Conservation (phyloP, 2,113 vertebrate species). For the Austrofundulus limnaeus region DNA sequence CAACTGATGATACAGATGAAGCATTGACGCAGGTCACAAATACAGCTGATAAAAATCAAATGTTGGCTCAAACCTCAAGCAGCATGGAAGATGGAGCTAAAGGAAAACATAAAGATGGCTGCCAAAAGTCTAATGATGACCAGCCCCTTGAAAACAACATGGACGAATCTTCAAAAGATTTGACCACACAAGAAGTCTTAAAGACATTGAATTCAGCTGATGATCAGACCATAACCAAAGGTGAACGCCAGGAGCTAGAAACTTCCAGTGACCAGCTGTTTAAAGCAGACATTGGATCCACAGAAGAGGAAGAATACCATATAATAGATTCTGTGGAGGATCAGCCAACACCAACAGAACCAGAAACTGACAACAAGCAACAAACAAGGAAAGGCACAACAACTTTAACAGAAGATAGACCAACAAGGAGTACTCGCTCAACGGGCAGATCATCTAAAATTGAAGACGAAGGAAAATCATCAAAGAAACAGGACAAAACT, state of each 20-base stretch:
- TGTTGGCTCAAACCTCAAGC: neutral
- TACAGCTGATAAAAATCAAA: neutral
- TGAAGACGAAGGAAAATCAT: constrained; percentile 25
- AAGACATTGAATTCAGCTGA: constrained; percentile 30
- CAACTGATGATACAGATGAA: neutral
- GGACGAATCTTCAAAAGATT: neutral
- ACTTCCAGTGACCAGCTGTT: neutral
- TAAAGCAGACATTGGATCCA: constrained; percentile 2
- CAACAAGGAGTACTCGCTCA: neutral
- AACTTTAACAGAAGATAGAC: constrained; percentile 3
- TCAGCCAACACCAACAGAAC: constrained; percentile 20
- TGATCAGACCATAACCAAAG: constrained; percentile 1
- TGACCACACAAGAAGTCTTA: constrained; percentile 25
- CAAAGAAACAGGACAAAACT: constrained; percentile 18
- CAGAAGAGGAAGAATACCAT: constrained; percentile 23
- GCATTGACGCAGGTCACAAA: neutral
- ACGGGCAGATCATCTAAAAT: constrained; percentile 13
- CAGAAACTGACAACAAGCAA: neutral
- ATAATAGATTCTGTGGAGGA: constrained; percentile 55
- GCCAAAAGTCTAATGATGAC: neutral
- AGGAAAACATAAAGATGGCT: neutral
- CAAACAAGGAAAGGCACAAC: neutral
- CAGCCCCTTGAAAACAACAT: neutral
- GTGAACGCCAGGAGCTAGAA: constrained; percentile 4
- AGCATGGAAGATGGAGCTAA: neutral